phyloP scores from a whole-genome alignment of 2,797 vertebrate genomes.

The Borostomias antarcticus region DNA sequence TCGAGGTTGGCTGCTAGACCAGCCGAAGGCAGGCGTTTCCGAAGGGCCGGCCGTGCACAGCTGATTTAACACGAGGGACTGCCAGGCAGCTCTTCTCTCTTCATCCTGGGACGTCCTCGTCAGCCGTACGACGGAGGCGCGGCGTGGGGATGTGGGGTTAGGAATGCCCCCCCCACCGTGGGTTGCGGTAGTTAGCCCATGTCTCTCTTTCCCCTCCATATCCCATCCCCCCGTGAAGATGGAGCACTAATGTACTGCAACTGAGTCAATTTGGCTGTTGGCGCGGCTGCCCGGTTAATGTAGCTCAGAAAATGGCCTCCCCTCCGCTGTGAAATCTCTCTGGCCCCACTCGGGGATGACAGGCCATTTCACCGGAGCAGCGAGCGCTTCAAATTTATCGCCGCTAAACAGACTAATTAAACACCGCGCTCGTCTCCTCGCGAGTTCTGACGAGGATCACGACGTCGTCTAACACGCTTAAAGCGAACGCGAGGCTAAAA shows the following conservation, averaged over 20 bases:
- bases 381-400: constrained; percentile 28
- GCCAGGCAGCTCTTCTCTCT: constrained; percentile 35
- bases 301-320: constrained; percentile 68
- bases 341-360: constrained; percentile 61
- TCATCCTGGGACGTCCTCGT: constrained; percentile 48
- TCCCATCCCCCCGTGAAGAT: constrained; percentile 54
- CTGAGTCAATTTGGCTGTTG: constrained; percentile 63
- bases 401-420: constrained; percentile 57
- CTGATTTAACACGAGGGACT: constrained; percentile 43
- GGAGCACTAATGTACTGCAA: constrained; percentile 66
- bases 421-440: constrained; percentile 1
- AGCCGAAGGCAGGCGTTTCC: constrained; percentile 35
- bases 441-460: neutral
- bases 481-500: neutral
- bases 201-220: constrained; percentile 50
- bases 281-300: constrained; percentile 64
- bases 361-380: constrained; percentile 54
- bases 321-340: constrained; percentile 67
- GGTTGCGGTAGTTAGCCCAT: constrained; percentile 44
- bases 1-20: constrained; percentile 41
- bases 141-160: constrained; percentile 50
- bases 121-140: constrained; percentile 32
- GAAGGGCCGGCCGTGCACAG: constrained; percentile 37
- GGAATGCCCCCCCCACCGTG: constrained; percentile 35
- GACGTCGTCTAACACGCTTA: neutral